These are phyloP conservation scores for Bombus fervidus DNA, from an alignment of 1,140 invertebrate species.

Conservation along the genomic window DNA sequence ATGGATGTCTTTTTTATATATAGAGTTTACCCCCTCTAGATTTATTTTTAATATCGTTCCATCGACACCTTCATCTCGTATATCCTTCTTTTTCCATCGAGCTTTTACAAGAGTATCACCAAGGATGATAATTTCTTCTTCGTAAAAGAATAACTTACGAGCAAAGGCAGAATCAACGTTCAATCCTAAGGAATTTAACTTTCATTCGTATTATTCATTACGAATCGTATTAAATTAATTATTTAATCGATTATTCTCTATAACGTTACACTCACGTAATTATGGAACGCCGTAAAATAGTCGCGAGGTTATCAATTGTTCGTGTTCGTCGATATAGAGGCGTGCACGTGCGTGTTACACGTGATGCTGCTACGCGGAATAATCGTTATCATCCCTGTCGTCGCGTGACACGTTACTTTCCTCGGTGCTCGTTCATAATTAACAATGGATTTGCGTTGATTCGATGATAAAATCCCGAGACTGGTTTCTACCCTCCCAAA, in stretches of 20 bases:
- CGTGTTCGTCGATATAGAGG: not conserved
- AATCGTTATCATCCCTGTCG: slow-evolving; percentile 54
- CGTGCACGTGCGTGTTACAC: slow-evolving; percentile 52
- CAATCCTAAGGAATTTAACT: not conserved
- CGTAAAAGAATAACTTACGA: not conserved
- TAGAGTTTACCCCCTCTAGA: not conserved
- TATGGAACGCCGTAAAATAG: not conserved
- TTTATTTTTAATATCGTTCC: slow-evolving; percentile 23
- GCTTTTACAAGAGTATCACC: not conserved
- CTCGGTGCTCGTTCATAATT: slow-evolving; percentile 61
- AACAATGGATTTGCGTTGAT: slow-evolving; percentile 60
- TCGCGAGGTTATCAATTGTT: slow-evolving; percentile 21
- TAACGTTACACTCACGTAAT: not conserved
- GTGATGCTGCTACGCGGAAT: slow-evolving; percentile 50
- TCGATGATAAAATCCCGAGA: slow-evolving; percentile 54
- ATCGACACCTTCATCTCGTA: not conserved
- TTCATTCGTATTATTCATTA: not conserved
- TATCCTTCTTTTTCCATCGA: not conserved
- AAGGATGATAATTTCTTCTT: not conserved
- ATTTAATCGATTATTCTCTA: not conserved
- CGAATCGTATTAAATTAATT: not conserved
- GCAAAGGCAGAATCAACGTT: not conserved
- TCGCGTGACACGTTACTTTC: slow-evolving; percentile 63
- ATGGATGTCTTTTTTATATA: slow-evolving; percentile 11
- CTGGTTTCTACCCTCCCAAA: slow-evolving; percentile 25